phyloP scores from a whole-genome alignment of 2,797 vertebrate genomes.

The Atherinosoma microstoma region DNA sequence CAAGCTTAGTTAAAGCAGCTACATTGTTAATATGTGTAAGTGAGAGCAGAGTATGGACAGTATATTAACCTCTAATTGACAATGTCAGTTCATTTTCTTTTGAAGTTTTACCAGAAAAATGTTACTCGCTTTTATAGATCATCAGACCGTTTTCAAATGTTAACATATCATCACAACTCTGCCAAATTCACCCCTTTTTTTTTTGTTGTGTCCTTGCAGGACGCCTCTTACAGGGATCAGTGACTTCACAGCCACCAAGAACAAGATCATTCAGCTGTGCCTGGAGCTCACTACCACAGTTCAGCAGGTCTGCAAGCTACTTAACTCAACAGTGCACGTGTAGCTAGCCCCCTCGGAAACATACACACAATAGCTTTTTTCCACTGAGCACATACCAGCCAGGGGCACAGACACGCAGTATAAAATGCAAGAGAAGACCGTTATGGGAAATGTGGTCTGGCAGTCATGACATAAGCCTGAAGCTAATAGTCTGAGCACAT shows the following conservation, averaged over 20 bases:
- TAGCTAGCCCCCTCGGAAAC: constrained; percentile 19
- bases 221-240: constrained; percentile 95
- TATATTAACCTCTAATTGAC: not conserved
- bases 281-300: constrained; percentile 97
- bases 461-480: constrained; percentile 62
- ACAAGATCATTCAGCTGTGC: constrained; percentile 98
- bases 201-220: constrained; percentile 76
- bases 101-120: not conserved
- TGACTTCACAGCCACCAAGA: constrained; percentile 96
- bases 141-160: not conserved
- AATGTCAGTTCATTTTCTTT: not conserved
- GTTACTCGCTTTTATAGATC: not conserved
- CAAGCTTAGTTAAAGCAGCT: constrained; percentile 11
- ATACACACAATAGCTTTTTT: constrained; percentile 47
- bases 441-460: constrained; percentile 72
- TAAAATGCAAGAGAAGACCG: constrained; percentile 49
- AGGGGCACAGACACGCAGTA: constrained; percentile 54
- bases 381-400: constrained; percentile 54
- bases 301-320: constrained; percentile 90
- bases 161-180: not conserved
- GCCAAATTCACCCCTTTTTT: not conserved
- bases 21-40: constrained; percentile 6
- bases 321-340: constrained; percentile 45
- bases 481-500: constrained; percentile 66
- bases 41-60: not conserved